Evolutionary conservation across 1,140 invertebrate genomes (phyloP).

Genomic region (Heliconius congener): DNA sequence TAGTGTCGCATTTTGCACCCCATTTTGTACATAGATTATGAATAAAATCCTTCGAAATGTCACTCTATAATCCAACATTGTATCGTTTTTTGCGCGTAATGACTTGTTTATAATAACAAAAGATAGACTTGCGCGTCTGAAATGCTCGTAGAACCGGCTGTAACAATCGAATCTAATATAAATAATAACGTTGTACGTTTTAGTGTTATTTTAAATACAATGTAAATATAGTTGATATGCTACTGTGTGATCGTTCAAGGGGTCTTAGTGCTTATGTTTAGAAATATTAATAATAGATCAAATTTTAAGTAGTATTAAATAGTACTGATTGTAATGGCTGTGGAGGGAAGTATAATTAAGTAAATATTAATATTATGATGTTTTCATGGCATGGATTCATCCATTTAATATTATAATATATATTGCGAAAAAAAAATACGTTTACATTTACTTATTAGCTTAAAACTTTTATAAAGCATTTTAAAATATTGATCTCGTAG

Average conservation of each 20-base stretch:
- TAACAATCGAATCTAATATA: conserved; percentile 50
- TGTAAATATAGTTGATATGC: conserved; percentile 22
- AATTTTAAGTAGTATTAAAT: background rate
- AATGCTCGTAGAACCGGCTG: conserved; percentile 40
- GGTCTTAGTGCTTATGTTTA: conserved; percentile 45
- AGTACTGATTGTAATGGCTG: background rate
- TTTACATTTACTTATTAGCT: background rate
- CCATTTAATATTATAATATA: background rate
- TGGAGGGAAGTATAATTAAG: background rate
- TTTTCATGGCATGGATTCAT: background rate
- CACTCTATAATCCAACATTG: conserved; percentile 56
- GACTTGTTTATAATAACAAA: conserved; percentile 38
- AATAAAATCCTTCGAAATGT: conserved; percentile 72
- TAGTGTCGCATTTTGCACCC: conserved; percentile 62
- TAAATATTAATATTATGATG: background rate
- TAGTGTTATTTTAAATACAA: conserved; percentile 35
- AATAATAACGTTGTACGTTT: conserved; percentile 56
- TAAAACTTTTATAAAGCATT: background rate
- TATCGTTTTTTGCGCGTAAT: conserved; percentile 42
- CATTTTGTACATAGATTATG: conserved; percentile 65
- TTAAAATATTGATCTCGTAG: background rate
- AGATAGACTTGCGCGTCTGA: conserved; percentile 28
- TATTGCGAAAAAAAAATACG: background rate
- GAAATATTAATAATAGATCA: conserved; percentile 3
- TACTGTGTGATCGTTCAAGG: conserved; percentile 30